phyloP scores from a whole-genome alignment of 2,113 vertebrate species.

The Entosphenus tridentatus region DNA sequence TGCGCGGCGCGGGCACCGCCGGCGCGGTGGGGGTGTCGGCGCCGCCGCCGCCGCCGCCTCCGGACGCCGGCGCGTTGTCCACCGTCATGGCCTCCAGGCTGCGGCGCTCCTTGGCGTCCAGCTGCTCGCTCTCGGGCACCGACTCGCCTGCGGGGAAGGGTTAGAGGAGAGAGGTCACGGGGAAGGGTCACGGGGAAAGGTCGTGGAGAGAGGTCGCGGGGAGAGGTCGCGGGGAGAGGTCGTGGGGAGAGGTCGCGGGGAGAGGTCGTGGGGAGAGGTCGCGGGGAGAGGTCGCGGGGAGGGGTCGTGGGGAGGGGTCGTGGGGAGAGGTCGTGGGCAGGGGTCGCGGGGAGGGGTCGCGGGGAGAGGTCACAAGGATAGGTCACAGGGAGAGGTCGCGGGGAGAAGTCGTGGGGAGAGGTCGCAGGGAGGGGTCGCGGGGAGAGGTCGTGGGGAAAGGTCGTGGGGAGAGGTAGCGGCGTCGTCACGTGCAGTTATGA shows the following conservation, averaged over 20 bases:
- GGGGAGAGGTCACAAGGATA: not conserved
- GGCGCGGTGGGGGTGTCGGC: too few species aligned
- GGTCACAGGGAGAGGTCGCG: not conserved
- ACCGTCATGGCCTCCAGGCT: constrained; percentile 16
- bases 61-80: not conserved
- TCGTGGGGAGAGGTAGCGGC: not conserved
- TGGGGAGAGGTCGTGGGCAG: not conserved
- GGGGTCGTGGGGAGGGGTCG: not conserved
- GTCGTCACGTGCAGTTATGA: too few species aligned
- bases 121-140: constrained; percentile 34
- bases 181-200: not conserved
- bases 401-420: not conserved
- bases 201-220: not conserved
- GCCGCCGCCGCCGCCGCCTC: not conserved
- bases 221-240: not conserved
- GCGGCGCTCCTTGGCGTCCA: constrained; percentile 16
- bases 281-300: not conserved
- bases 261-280: not conserved
- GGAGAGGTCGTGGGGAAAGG: not conserved
- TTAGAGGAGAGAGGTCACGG: not conserved
- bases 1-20: constrained; percentile 35
- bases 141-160: constrained; percentile 32
- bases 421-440: not conserved
- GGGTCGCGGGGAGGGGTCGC: not conserved
- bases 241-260: not conserved